A percentile compares a stretch with the other conserved stretches of the same genome.
These are phyloP conservation scores for Rhimphoctona megacephalus DNA, from an alignment of 2,888 invertebrate species.

Conservation along the genomic window DNA sequence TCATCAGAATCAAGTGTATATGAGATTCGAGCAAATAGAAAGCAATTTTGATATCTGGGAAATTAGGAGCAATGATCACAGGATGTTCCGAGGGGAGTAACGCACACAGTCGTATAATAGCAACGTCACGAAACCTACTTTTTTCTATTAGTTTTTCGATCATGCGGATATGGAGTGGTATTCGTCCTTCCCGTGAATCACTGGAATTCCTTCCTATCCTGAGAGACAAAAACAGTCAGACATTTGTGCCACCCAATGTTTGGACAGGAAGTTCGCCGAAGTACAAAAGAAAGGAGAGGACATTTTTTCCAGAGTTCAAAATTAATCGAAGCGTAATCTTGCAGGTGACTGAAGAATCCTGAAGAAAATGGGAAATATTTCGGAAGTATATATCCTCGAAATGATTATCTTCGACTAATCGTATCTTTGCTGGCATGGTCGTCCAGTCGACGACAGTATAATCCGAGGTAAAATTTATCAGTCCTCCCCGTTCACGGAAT, in stretches of 20 bases:
- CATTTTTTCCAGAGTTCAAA: not conserved
- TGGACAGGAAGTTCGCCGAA: conserved; percentile 19
- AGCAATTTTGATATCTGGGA: not conserved
- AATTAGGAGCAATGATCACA: not conserved
- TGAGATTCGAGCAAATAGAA: not conserved
- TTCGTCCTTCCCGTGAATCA: not conserved
- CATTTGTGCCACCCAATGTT: conserved; percentile 22
- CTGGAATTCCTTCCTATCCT: not conserved
- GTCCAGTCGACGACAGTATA: conserved; percentile 71
- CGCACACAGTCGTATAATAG: not conserved
- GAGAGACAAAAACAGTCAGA: not conserved
- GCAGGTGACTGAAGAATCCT: conserved; percentile 34
- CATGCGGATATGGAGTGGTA: not conserved
- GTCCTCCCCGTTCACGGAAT: conserved; percentile 27
- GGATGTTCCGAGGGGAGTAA: not conserved
- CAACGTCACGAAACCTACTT: not conserved
- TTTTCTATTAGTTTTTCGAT: not conserved
- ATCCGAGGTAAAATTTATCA: conserved; percentile 77
- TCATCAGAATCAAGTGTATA: not conserved
- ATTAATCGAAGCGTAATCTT: conserved; percentile 53
- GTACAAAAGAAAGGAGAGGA: not conserved
- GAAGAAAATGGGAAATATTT: conserved; percentile 42
- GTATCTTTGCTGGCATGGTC: conserved; percentile 46
- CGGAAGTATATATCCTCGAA: conserved; percentile 47
- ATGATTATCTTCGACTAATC: conserved; percentile 73